These are phyloP conservation scores for human (Homo sapiens) DNA, from an alignment of 2,113 vertebrate genomes.

Conservation along the genomic window GRCh38 chr18:22034001-22034500, in stretches of 20 bases:
- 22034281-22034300: neutral
- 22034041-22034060: neutral
- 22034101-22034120: neutral
- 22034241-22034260: neutral
- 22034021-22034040: neutral
- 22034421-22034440: conserved; percentile 74
- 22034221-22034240: neutral
- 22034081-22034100: neutral
- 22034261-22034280: conserved; percentile 61
- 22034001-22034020: neutral
- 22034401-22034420: conserved; percentile 77
- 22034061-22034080: conserved; percentile 43
- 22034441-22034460: conserved; percentile 78
- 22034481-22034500: conserved; percentile 75
- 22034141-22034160: neutral
- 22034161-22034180: neutral
- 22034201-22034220: neutral
- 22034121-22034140: neutral
- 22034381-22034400: conserved; percentile 78
- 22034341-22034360: conserved; percentile 76
- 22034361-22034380: conserved; percentile 75
- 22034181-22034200: neutral
- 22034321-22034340: conserved; percentile 73
- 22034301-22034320: conserved; percentile 54
- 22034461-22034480: conserved; percentile 64